These are phyloP conservation scores for Phyllostomus discolor DNA, from an alignment of 2,113 vertebrate species.

Conservation along the genomic window DNA sequence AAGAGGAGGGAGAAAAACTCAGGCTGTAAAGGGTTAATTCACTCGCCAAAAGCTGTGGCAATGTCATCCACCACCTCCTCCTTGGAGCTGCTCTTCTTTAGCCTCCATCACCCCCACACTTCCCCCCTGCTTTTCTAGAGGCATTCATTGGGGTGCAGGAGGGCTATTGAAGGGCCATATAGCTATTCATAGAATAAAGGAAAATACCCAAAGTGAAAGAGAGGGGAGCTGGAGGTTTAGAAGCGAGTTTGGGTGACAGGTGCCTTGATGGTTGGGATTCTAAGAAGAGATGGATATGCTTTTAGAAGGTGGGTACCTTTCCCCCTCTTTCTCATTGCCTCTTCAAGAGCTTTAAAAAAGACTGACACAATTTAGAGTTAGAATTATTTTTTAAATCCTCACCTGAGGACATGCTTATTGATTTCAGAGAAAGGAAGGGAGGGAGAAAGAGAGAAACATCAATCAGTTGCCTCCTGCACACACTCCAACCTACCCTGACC, in stretches of 20 bases:
- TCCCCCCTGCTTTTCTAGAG: not conserved
- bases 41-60: not conserved
- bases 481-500: too few relatives aligned
- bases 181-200: not conserved
- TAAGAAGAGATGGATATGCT: not conserved
- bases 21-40: not conserved
- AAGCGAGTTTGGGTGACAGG: not conserved
- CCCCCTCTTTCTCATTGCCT: not conserved
- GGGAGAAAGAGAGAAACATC: too few relatives aligned
- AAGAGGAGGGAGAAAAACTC: not conserved
- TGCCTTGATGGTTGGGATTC: not conserved
- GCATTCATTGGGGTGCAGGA: not conserved
- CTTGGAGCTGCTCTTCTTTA: not conserved
- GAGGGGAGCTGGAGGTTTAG: not conserved
- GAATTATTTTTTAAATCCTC: not conserved
- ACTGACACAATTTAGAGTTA: not conserved
- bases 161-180: not conserved
- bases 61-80: not conserved
- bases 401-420: too few relatives aligned
- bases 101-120: not conserved
- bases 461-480: too few relatives aligned
- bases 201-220: not conserved
- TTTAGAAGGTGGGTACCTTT: not conserved
- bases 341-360: not conserved
- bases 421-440: too few relatives aligned